Percentiles rank a stretch among this genome's conserved stretches.
phyloP scores from a whole-genome alignment of 2,888 invertebrate species.

The Eilema depressum region DNA sequence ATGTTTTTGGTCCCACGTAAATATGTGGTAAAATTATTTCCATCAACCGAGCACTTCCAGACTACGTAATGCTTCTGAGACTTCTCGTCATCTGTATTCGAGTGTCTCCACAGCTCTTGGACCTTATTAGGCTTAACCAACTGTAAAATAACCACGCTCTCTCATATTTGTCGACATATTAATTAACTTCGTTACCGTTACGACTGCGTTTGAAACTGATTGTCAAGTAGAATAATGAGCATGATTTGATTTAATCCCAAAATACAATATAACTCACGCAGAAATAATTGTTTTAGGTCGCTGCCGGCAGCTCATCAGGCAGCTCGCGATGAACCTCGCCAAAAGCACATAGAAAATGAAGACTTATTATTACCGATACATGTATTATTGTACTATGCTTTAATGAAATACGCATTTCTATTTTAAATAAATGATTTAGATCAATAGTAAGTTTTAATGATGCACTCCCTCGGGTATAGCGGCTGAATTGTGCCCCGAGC shows the following conservation, averaged over 20 bases:
- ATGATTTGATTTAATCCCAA: not conserved
- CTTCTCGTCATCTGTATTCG: not conserved
- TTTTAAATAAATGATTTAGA: conserved; percentile 26
- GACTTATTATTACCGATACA: conserved; percentile 5
- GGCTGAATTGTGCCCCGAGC: too few species aligned
- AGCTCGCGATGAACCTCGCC: conserved; percentile 24
- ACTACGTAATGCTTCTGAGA: too few species aligned
- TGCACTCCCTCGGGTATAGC: not conserved
- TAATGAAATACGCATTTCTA: conserved; percentile 30
- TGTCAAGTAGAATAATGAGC: too few species aligned
- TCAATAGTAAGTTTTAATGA: not conserved
- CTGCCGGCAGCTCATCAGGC: conserved; percentile 24
- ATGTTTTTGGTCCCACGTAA: too few species aligned
- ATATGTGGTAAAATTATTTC: too few species aligned
- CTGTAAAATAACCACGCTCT: too few species aligned
- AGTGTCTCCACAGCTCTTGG: not conserved
- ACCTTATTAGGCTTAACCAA: too few species aligned
- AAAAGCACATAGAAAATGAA: conserved; percentile 31
- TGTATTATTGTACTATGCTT: conserved; percentile 19
- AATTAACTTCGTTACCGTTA: too few species aligned
- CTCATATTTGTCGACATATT: too few species aligned
- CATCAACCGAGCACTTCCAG: too few species aligned
- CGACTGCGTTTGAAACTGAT: too few species aligned
- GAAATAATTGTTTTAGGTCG: conserved; percentile 39
- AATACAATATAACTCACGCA: not conserved